Evolutionary conservation across 2,797 vertebrate genomes (phyloP).

Genomic region (Trichosurus vulpecula): DNA sequence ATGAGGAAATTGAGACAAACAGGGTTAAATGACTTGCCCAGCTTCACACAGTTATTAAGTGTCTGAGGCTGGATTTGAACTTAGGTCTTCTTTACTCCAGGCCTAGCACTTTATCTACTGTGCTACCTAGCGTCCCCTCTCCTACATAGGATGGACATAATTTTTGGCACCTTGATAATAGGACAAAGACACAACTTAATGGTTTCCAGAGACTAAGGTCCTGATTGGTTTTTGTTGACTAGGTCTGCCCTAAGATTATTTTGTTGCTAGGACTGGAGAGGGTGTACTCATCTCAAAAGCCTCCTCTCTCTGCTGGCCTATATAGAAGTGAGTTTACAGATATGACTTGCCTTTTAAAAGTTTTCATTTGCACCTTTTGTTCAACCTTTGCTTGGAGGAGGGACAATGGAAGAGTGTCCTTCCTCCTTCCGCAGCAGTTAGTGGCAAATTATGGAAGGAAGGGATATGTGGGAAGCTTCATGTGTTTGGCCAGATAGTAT

Average conservation of each 20-base stretch:
- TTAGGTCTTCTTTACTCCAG: neutral
- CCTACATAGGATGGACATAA: neutral
- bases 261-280: neutral
- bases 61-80: neutral
- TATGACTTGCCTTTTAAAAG: neutral
- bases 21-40: neutral
- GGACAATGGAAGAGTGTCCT: neutral
- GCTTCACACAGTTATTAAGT: neutral
- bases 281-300: neutral
- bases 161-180: neutral
- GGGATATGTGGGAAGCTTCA: neutral
- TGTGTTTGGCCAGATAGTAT: neutral
- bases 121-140: neutral
- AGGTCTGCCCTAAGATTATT: neutral
- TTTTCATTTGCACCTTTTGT: neutral
- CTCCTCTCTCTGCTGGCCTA: neutral
- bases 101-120: neutral
- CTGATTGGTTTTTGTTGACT: neutral
- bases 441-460: neutral
- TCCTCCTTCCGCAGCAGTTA: neutral
- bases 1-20: neutral
- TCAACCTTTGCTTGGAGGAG: neutral
- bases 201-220: neutral
- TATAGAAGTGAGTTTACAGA: neutral
- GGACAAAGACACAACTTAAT: neutral